Percentiles rank a stretch among this genome's conserved stretches.
Conservation (phyloP, 2,797 vertebrate genomes). For the Yasuhikotakia modesta region DNA sequence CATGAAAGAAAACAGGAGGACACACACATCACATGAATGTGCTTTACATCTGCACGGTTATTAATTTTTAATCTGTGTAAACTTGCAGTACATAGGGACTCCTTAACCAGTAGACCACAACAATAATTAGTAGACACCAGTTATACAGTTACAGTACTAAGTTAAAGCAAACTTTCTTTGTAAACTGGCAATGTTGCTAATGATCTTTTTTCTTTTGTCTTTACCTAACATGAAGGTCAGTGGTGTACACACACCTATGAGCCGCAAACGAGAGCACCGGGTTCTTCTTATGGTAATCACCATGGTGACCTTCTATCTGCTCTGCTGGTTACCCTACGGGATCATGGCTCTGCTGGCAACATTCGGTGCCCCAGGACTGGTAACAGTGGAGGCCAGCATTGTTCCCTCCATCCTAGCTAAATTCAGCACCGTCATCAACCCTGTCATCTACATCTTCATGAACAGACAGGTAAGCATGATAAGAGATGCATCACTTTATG, state of each 20-base stretch:
- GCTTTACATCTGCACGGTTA: no score
- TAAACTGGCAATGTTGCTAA: not conserved
- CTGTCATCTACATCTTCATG: constrained; percentile 83
- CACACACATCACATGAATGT: no score
- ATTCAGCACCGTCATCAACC: constrained; percentile 81
- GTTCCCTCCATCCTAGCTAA: constrained; percentile 82
- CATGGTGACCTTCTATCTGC: constrained; percentile 81
- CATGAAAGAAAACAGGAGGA: no score
- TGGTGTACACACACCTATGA: constrained; percentile 61
- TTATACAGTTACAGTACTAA: no score
- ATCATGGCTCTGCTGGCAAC: constrained; percentile 77
- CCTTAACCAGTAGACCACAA: no score
- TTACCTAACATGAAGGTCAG: constrained; percentile 66
- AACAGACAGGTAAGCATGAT: constrained; percentile 81
- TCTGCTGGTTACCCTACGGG: constrained; percentile 84
- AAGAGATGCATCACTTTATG: not conserved
- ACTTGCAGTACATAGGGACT: no score
- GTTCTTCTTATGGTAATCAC: constrained; percentile 78
- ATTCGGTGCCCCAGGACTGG: constrained; percentile 74
- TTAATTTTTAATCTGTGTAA: no score
- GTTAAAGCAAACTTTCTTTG: not conserved
- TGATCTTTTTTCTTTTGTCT: not conserved
- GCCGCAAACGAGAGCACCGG: constrained; percentile 70
- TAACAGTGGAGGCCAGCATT: constrained; percentile 75
- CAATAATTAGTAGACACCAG: no score